Evolutionary conservation across 1,140 invertebrate genomes (phyloP).

Genomic region (Ceratina australensis): DNA sequence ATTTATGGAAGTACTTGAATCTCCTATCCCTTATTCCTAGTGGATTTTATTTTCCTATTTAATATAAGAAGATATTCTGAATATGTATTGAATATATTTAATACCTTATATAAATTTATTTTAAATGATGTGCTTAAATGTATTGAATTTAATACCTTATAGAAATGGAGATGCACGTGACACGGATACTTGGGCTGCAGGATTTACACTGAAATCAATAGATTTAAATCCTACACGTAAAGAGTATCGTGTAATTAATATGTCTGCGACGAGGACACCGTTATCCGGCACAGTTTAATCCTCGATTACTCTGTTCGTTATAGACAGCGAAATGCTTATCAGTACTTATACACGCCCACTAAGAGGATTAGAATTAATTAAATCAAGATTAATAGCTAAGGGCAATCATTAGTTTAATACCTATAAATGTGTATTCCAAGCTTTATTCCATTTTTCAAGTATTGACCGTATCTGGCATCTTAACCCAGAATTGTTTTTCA

Average conservation of each 20-base stretch:
- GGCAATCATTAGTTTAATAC: background rate
- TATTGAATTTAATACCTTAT: background rate
- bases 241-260: slow-evolving; percentile 40
- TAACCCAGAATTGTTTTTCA: background rate
- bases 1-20: background rate
- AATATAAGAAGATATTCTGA: background rate
- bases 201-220: slow-evolving; percentile 50
- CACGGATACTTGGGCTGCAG: slow-evolving; percentile 8
- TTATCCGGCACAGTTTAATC: slow-evolving; percentile 39
- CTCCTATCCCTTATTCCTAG: background rate
- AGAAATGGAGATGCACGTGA: slow-evolving; percentile 9
- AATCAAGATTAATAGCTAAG: slow-evolving; percentile 32
- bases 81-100: background rate
- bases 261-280: slow-evolving; percentile 13
- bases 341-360: background rate
- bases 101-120: background rate
- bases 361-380: slow-evolving; percentile 6
- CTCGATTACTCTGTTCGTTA: slow-evolving; percentile 48
- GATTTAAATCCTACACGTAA: slow-evolving; percentile 44
- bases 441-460: background rate
- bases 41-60: background rate
- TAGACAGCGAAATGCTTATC: slow-evolving; percentile 42
- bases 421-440: no score
- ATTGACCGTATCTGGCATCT: background rate
- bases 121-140: background rate